Evolutionary conservation across 2,888 invertebrate genomes (phyloP), one percentile per base, ranked within the genome.

Genomic region (Noctua janthe): DNA sequence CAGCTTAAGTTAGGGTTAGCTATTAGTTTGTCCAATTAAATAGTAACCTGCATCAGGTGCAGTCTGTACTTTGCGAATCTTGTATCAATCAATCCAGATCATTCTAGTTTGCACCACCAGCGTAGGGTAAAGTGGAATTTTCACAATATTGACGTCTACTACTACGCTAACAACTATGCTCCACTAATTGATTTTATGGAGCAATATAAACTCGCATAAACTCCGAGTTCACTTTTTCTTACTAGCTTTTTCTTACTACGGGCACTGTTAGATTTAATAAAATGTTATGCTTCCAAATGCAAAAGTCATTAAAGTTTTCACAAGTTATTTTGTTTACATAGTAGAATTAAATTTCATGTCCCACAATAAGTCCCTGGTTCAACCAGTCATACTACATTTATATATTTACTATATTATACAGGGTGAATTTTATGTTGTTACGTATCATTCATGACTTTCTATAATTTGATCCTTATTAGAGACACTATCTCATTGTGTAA

Each of bases 311-410:
- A 39, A 43, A 67, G 1, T 43, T 43, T n/a, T n/a, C 67, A 15
- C 8, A 43, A 13, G 5, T 13, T 23, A 13, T 43, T 23, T 39
- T 67, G 43, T 51, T 35, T 8, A 11, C 20, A 39, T 10, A 23
- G 1, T 2, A 35, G 13, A 74, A 59, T 23, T 35, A 35, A 47
- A 13, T 8, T 13, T 54, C 1, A 0, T 66, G 35, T 54, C 29
- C 11, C 1, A 35, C 20, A 71, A 23, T 20, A 66, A 35, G 71
- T 59, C 35, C 49, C 10, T 47, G 1, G 62, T 77, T 56, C 7
- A 23, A 2, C 23, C n/a, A 56, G 35, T 47, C 51, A 43, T 6
- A 39, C n/a, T 80, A 80, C 78, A 74, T 87, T 83, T 89, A 81
- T 87, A 70, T 88, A 69, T 86, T 82, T 84, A 47, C 47, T 47